Percentiles rank a stretch among this genome's conserved stretches.
phyloP scores from a whole-genome alignment of 1,140 invertebrate species.

The Drosophila guanche region DNA sequence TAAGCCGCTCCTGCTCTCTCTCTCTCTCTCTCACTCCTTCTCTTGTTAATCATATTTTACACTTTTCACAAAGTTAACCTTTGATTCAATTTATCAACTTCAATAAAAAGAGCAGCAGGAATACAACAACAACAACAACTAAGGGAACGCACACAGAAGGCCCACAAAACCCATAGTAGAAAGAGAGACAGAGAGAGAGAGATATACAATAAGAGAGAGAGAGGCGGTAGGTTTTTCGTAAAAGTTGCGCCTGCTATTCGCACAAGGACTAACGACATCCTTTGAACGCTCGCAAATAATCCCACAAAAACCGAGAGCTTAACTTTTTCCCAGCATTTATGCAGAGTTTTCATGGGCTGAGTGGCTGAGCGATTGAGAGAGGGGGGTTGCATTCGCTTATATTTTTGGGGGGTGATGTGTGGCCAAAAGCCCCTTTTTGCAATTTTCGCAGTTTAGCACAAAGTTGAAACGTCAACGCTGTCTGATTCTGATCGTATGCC shows the following conservation, averaged over 20 bases:
- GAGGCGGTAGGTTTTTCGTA: conserved; percentile 5
- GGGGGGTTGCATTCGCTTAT: conserved; percentile 29
- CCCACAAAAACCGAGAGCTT: conserved; percentile 75
- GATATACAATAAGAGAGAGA: conserved; percentile 1
- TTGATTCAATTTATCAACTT: conserved; percentile 72
- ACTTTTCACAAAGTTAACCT: conserved; percentile 65
- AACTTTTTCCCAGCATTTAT: conserved; percentile 74
- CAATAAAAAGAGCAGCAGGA: conserved; percentile 48
- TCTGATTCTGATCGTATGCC: conserved; percentile 66
- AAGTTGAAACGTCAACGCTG: conserved; percentile 78
- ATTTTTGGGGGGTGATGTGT: conserved; percentile 17
- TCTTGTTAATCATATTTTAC: conserved; percentile 40
- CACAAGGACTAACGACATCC: conserved; percentile 65
- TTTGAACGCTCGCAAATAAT: conserved; percentile 75
- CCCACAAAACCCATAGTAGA: conserved; percentile 40
- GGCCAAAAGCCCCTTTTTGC: conserved; percentile 45
- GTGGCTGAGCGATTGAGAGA: too few species aligned
- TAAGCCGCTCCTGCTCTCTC: conserved; percentile 9
- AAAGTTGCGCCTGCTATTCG: conserved; percentile 57
- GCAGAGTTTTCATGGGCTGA: conserved; percentile 20
- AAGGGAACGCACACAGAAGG: conserved; percentile 25
- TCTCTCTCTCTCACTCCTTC: neutral
- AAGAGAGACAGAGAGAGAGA: conserved; percentile 2
- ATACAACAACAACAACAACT: conserved; percentile 13
- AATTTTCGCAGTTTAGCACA: conserved; percentile 69